Conservation (phyloP, 2,888 invertebrate genomes). For the Andrena camellia region DNA sequence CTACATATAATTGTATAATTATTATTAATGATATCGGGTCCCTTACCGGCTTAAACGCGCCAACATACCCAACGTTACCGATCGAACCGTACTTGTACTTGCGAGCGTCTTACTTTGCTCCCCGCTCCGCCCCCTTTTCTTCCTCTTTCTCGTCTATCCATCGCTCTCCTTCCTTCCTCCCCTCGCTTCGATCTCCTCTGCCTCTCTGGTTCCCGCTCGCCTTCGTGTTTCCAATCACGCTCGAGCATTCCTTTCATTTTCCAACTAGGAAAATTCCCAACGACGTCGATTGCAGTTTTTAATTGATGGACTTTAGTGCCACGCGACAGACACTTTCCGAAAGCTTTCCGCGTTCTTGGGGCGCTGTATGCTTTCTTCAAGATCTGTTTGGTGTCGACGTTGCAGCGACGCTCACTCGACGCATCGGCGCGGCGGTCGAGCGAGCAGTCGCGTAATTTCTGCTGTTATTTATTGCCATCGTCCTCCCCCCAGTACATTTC, state of each 20-base stretch:
- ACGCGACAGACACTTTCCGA: no score
- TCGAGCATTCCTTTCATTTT: background rate
- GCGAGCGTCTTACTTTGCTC: conserved; percentile 65
- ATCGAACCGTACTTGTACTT: conserved; percentile 55
- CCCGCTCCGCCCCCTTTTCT: conserved; percentile 40
- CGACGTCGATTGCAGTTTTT: background rate
- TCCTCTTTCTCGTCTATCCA: conserved; percentile 47
- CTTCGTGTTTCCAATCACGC: background rate
- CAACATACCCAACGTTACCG: conserved; percentile 64
- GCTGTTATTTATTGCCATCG: conserved; percentile 34
- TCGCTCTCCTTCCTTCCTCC: background rate
- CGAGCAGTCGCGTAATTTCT: conserved; percentile 33
- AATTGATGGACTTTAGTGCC: no score
- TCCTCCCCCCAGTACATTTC: background rate
- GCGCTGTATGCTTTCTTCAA: background rate
- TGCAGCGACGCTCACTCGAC: background rate
- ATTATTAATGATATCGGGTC: conserved; percentile 85
- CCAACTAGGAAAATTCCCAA: background rate
- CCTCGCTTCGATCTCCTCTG: no score
- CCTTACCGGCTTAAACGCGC: conserved; percentile 81
- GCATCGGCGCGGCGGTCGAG: background rate
- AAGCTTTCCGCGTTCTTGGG: no score
- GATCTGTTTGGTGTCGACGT: conserved; percentile 3
- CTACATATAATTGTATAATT: conserved; percentile 85
- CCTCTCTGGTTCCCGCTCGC: background rate